phyloP scores from a whole-genome alignment of 1,140 invertebrate species.

The Pseudomyrmex gracilis region DNA sequence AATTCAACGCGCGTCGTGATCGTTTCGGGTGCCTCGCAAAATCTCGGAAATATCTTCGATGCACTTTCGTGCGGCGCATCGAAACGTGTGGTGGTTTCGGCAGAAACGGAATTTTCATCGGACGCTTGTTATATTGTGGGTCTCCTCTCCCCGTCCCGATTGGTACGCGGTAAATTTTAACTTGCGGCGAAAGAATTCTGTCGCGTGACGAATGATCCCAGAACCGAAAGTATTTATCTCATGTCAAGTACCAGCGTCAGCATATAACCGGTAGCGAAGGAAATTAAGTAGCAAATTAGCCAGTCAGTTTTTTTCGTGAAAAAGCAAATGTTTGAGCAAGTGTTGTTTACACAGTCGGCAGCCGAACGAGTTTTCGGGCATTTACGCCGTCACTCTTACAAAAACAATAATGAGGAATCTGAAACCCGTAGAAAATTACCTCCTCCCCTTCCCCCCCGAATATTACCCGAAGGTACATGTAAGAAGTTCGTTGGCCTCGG shows the following conservation, averaged over 20 bases:
- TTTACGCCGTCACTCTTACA: constrained; percentile 29
- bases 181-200: not conserved
- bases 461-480: not conserved
- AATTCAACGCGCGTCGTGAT: no score
- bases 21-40: no score
- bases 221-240: constrained; percentile 33
- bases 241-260: not conserved
- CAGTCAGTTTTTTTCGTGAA: constrained; percentile 8
- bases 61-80: no score
- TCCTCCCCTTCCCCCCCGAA: not conserved
- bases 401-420: constrained; percentile 47
- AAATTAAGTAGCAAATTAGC: constrained; percentile 39
- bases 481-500: constrained; percentile 10
- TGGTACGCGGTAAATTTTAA: constrained; percentile 33
- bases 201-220: constrained; percentile 54
- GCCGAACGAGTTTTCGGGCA: not conserved
- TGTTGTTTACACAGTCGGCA: constrained; percentile 43
- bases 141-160: not conserved
- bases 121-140: not conserved
- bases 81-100: constrained; percentile 11
- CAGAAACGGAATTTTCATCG: constrained; percentile 38
- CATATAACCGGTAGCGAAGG: not conserved
- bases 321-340: constrained; percentile 44
- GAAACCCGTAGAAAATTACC: constrained; percentile 36
- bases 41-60: no score